A percentile compares a stretch with the other conserved stretches of the same genome.
Conservation (phyloP, 1,140 invertebrate genomes). For the Dendroctonus ponderosae region DNA sequence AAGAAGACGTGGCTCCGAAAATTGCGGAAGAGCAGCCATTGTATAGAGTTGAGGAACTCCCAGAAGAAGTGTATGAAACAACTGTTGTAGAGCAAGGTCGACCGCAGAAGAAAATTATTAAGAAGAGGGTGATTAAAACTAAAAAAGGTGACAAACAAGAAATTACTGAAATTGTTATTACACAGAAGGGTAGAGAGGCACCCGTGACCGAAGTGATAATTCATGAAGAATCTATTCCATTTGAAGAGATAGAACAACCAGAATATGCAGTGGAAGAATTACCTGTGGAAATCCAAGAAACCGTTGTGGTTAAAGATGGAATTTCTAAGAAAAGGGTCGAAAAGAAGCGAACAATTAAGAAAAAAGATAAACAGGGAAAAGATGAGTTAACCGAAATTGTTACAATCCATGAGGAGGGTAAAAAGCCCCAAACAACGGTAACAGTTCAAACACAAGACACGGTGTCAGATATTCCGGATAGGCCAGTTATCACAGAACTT, state of each 20-base stretch:
- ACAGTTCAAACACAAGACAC: constrained; percentile 34
- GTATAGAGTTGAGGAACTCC: constrained; percentile 44
- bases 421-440: constrained; percentile 32
- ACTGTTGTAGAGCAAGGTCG: constrained; percentile 36
- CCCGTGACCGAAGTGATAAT: neutral
- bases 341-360: constrained; percentile 45
- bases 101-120: constrained; percentile 41
- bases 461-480: constrained; percentile 33
- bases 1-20: constrained; percentile 30
- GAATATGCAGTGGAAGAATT: constrained; percentile 19
- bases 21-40: constrained; percentile 16
- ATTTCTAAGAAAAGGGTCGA: constrained; percentile 34
- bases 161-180: constrained; percentile 43
- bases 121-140: constrained; percentile 37
- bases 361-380: constrained; percentile 39
- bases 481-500: constrained; percentile 41
- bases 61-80: constrained; percentile 40
- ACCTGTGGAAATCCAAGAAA: constrained; percentile 41
- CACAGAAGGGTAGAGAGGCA: constrained; percentile 23
- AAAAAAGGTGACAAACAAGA: constrained; percentile 38
- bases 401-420: constrained; percentile 14
- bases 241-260: constrained; percentile 34
- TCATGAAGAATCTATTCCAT: constrained; percentile 34
- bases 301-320: constrained; percentile 39
- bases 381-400: constrained; percentile 43